phyloP scores from a whole-genome alignment of 1,140 invertebrate species.

The Tachypleus tridentatus region DNA sequence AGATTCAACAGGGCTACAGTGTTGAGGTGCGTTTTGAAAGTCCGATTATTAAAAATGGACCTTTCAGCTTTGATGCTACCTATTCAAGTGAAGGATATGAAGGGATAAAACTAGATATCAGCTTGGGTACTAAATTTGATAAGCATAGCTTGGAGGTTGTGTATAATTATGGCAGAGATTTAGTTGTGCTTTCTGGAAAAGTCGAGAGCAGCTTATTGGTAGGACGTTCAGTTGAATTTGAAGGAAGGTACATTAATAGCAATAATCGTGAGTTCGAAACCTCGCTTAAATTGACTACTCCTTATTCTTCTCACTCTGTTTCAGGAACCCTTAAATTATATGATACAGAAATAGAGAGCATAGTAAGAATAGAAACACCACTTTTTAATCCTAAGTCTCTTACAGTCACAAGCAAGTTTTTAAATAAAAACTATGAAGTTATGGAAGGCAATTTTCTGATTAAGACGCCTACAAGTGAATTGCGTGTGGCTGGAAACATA shows the following conservation, averaged over 20 bases:
- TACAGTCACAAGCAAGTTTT: conserved; percentile 10
- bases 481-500: conserved; percentile 17
- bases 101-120: no score
- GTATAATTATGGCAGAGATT: no score
- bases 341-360: conserved; percentile 9
- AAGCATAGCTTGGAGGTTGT: no score
- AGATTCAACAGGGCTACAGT: no score
- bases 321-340: conserved; percentile 12
- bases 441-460: conserved; percentile 9
- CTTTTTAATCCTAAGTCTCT: conserved; percentile 5
- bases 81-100: no score
- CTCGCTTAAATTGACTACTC: conserved; percentile 8
- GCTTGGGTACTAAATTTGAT: no score
- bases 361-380: conserved; percentile 11
- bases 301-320: conserved; percentile 5
- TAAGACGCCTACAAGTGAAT: conserved; percentile 6
- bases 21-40: no score
- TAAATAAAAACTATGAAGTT: conserved; percentile 3
- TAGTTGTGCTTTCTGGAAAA: no score
- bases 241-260: conserved; percentile 16
- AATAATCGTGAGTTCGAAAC: conserved; percentile 20
- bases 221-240: conserved; percentile 1
- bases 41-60: no score
- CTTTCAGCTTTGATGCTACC: no score
- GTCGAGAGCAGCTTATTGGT: no score